These are phyloP conservation scores for Gallinago stenura DNA, from an alignment of 2,797 vertebrate genomes.

Conservation along the genomic window DNA sequence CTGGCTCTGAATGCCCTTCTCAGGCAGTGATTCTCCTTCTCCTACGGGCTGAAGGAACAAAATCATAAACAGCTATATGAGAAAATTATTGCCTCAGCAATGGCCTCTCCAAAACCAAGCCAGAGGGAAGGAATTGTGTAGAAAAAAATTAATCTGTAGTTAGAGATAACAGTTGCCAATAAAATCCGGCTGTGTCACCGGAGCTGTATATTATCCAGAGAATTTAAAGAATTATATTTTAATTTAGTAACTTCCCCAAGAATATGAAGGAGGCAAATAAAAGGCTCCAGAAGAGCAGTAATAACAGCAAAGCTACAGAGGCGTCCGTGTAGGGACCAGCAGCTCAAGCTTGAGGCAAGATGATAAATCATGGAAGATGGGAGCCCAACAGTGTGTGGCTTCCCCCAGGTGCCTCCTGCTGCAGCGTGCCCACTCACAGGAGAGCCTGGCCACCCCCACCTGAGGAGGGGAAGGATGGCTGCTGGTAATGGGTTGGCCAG, in stretches of 20 bases:
- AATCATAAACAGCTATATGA: not conserved
- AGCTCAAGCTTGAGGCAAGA: not conserved
- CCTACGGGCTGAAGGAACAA: not conserved
- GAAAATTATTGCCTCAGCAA: conserved; percentile 3
- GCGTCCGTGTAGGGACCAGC: rapidly evolving
- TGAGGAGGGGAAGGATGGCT: not conserved
- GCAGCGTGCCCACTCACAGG: not conserved
- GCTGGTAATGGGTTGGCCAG: rapidly evolving
- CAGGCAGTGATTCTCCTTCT: not conserved
- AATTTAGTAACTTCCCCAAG: not conserved
- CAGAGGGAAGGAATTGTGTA: not conserved
- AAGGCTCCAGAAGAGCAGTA: not conserved
- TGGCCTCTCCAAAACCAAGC: not conserved
- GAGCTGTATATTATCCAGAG: not conserved
- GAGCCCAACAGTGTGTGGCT: rapidly evolving
- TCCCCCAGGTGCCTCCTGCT: not conserved
- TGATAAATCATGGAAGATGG: rapidly evolving
- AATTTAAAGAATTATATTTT: conserved; percentile 9
- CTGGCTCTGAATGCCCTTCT: not conserved
- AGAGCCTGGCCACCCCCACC: rapidly evolving
- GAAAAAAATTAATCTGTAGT: not conserved
- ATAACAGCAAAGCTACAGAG: rapidly evolving
- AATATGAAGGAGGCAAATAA: not conserved
- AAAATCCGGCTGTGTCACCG: not conserved
- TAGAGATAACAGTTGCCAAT: not conserved